phyloP scores from a whole-genome alignment of 2,888 invertebrate genomes.

The Luffia ferchaultella region DNA sequence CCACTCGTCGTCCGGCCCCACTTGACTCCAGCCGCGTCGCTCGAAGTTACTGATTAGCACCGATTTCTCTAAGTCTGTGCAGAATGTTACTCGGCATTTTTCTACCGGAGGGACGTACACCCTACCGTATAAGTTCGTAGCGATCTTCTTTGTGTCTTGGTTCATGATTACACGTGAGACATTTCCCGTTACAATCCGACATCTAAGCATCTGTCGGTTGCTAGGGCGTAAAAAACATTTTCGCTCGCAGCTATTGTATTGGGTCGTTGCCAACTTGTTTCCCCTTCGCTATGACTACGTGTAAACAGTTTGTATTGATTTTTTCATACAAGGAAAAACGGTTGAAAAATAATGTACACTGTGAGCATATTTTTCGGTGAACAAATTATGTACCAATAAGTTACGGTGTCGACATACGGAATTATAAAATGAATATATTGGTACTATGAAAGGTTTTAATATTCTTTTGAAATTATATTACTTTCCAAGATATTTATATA shows the following conservation, averaged over 20 bases:
- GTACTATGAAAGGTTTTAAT: too few relatives aligned
- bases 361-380: too few relatives aligned
- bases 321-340: constrained; percentile 8
- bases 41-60: constrained; percentile 93
- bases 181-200: constrained; percentile 11
- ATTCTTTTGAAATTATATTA: too few relatives aligned
- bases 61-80: constrained; percentile 93
- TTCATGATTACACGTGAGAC: constrained; percentile 23
- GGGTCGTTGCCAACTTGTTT: neutral
- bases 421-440: too few relatives aligned
- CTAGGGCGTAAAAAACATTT: constrained; percentile 6
- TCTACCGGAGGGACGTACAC: constrained; percentile 43
- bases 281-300: constrained; percentile 41
- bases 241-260: constrained; percentile 1
- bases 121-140: constrained; percentile 51
- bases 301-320: constrained; percentile 43
- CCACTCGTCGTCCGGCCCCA: constrained; percentile 92
- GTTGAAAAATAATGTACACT: too few relatives aligned
- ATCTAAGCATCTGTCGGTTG: constrained; percentile 10
- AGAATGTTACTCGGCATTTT: constrained; percentile 69
- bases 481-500: too few relatives aligned
- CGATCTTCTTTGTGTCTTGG: constrained; percentile 38
- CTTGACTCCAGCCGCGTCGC: constrained; percentile 89
- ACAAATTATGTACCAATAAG: too few relatives aligned
- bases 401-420: too few relatives aligned